These are phyloP conservation scores for Ailurus styani DNA, from an alignment of 2,113 vertebrate species.

Conservation along the genomic window DNA sequence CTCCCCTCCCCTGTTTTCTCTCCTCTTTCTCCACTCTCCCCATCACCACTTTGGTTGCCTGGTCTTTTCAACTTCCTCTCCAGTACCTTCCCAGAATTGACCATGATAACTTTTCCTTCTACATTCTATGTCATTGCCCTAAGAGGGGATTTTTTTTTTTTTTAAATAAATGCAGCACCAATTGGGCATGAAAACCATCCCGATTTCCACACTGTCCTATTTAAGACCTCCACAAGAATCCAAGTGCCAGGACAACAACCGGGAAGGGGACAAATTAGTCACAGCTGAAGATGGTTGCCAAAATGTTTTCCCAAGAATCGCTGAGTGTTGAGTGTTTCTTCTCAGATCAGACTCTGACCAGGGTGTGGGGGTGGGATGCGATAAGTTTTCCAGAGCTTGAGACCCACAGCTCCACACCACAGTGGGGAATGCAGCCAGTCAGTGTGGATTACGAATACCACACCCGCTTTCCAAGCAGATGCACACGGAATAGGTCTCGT, in stretches of 20 bases:
- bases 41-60: neutral
- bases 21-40: neutral
- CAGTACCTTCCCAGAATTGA: neutral
- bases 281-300: neutral
- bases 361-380: neutral
- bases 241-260: neutral
- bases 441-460: neutral
- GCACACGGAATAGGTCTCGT: neutral
- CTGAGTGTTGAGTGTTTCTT: neutral
- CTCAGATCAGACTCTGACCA: neutral
- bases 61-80: neutral
- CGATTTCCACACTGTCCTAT: neutral
- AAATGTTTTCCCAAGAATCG: neutral
- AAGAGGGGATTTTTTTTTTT: neutral
- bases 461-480: neutral
- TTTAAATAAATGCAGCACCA: neutral
- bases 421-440: neutral
- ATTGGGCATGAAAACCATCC: neutral
- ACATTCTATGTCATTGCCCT: neutral
- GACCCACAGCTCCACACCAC: neutral
- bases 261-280: conserved; percentile 1
- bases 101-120: neutral
- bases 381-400: neutral
- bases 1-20: rapidly evolving
- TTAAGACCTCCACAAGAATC: neutral